These are phyloP conservation scores for Odontothrips loti DNA, from an alignment of 2,888 invertebrate species.

Conservation along the genomic window DNA sequence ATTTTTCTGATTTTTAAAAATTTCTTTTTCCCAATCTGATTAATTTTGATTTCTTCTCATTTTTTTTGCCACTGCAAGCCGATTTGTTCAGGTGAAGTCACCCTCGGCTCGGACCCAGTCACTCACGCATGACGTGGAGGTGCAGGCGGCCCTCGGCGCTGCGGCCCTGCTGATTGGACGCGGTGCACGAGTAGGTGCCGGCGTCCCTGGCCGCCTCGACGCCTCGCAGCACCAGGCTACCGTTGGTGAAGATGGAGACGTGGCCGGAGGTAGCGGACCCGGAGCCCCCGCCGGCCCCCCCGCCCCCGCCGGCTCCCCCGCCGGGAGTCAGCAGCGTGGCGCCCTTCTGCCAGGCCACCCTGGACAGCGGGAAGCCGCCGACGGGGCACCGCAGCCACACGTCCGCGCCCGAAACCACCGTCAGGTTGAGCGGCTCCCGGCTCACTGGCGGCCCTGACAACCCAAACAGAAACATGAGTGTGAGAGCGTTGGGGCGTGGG, in stretches of 20 bases:
- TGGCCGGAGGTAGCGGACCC: neutral
- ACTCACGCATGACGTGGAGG: slow-evolving; percentile 50
- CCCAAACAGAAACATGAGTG: slow-evolving; percentile 32
- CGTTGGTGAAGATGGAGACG: slow-evolving; percentile 18
- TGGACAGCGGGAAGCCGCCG: slow-evolving; percentile 51
- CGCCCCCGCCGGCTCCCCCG: neutral
- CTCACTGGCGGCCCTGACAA: slow-evolving; percentile 49
- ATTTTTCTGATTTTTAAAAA: no score
- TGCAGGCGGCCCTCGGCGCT: slow-evolving; percentile 46
- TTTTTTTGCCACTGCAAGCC: no score
- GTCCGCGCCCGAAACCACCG: slow-evolving; percentile 50
- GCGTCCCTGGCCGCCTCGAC: slow-evolving; percentile 44
- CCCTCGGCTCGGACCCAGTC: no score
- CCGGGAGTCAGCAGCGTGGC: slow-evolving; percentile 44
- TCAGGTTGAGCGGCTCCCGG: slow-evolving; percentile 49
- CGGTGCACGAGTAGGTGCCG: slow-evolving; percentile 50
- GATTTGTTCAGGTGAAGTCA: no score
- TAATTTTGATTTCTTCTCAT: no score
- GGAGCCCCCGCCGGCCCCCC: no score
- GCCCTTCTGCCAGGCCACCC: slow-evolving; percentile 51
- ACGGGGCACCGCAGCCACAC: slow-evolving; percentile 51
- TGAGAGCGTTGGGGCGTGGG: no score
- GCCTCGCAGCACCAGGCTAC: slow-evolving; percentile 8
- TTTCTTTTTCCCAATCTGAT: no score
- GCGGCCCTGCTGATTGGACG: slow-evolving; percentile 48